Evolutionary conservation across 1,140 invertebrate genomes (phyloP), one percentile per base, ranked within the genome.

Genomic region (Lepidurus apus): DNA sequence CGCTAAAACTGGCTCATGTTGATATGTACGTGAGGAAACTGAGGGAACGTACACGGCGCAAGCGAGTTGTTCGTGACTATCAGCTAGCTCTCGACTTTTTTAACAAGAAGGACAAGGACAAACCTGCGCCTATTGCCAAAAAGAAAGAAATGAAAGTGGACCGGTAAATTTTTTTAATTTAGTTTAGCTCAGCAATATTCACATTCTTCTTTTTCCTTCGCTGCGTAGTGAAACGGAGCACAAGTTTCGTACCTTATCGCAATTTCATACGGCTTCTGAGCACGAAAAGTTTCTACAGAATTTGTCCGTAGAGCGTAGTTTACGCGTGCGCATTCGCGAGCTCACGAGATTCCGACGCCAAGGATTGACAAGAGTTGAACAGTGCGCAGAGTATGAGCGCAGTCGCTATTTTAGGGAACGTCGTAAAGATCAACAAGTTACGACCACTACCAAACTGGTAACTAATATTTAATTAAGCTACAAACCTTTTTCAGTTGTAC

Each of bases 21-120:
- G 95, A 97, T 84, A 95, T 95, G 87, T 98, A 97, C 83, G 92
- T 91, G 11, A 87, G 93, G 81, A 87, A 94, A 81, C 87, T 97
- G 76, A 87, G 93, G 76, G 95, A 97, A 85, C 87, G 96, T 81
- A 92, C 93, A 17, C 88, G 94, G 82, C 87, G 95, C 83, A 97
- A 97, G 90, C 87, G 93, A 73, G 90, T 97, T 47, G 93, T 94
- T 24, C 86, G 93, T 77, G 94, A 96, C 85, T 95, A 92, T 85
- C 93, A 95, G 83, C 86, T 95, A 74, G 92, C 94, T 10, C 89
- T 91, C 0, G 88, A 92, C 79, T 95, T 94, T 84, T 95, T 94
- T 47, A 76, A 13, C 21, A 84, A 84, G 79, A 83, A 84, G 81
- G 83, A 83, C 73, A 82, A 81, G 44, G 78, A 80, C 42, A 77